Conservation (phyloP, 1,140 invertebrate species). For the Drosophila athabasca region DNA sequence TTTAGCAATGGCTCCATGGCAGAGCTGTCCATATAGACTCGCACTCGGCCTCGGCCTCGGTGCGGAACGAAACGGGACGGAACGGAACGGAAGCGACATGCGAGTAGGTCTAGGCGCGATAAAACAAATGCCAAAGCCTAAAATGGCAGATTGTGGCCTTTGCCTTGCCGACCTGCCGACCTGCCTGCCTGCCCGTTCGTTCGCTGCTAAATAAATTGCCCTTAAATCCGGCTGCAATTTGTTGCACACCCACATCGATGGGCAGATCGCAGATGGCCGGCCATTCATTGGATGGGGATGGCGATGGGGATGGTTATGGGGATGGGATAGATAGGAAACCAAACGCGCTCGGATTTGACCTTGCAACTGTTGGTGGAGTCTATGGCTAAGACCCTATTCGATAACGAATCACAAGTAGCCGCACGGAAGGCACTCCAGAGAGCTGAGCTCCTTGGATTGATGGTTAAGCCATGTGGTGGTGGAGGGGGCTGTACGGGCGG, state of each 20-base stretch:
- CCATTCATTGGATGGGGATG: neutral
- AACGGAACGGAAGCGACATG: no score
- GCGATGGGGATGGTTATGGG: neutral
- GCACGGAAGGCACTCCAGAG: no score
- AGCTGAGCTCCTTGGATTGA: no score
- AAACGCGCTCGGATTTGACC: slow-evolving; percentile 25
- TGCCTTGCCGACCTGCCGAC: slow-evolving; percentile 16
- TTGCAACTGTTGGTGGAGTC: no score
- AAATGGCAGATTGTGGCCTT: slow-evolving; percentile 65
- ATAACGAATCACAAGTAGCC: no score
- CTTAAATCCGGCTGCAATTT: slow-evolving; percentile 64
- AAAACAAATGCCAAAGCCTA: slow-evolving; percentile 73
- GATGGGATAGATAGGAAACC: slow-evolving; percentile 10
- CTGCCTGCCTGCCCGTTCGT: neutral
- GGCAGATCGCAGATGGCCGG: slow-evolving; percentile 14
- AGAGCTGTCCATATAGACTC: neutral
- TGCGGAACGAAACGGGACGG: neutral
- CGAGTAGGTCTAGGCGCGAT: slow-evolving; percentile 23
- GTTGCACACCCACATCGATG: slow-evolving; percentile 39
- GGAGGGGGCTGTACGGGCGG: no score
- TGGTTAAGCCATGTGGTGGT: no score
- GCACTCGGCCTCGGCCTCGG: neutral
- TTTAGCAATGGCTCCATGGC: slow-evolving; percentile 20
- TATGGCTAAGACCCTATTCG: no score
- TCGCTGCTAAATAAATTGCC: slow-evolving; percentile 50